These are phyloP conservation scores for Tinamus guttatus DNA, from an alignment of 2,113 vertebrate species.

Conservation along the genomic window DNA sequence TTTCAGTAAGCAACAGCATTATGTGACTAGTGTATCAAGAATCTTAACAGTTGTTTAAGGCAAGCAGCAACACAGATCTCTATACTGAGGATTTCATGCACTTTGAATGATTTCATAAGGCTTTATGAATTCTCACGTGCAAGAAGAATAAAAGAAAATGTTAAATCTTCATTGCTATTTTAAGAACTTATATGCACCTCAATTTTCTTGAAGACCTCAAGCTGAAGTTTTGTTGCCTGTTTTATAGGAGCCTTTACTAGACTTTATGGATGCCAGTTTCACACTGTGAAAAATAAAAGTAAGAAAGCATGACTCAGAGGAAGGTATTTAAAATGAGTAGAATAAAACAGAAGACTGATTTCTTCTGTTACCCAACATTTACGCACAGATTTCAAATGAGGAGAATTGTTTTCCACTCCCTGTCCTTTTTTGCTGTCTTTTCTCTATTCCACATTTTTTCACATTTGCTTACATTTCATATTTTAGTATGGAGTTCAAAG, in stretches of 20 bases:
- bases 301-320: neutral
- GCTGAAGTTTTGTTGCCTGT: neutral
- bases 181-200: neutral
- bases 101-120: neutral
- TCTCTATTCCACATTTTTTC: neutral
- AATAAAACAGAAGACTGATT: neutral
- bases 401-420: neutral
- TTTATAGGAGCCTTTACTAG: neutral
- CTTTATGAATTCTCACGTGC: neutral
- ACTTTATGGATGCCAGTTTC: neutral
- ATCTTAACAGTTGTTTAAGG: neutral
- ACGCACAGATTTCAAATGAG: neutral
- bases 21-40: neutral
- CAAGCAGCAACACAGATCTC: neutral
- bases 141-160: neutral
- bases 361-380: conserved; percentile 2
- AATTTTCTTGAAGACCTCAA: neutral
- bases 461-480: neutral
- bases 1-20: neutral
- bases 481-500: neutral
- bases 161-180: neutral
- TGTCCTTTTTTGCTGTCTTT: neutral
- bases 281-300: neutral
- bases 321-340: neutral
- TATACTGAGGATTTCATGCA: neutral